Conservation (phyloP, 2,797 vertebrate genomes). For the Peromyscus melanophrys region DNA sequence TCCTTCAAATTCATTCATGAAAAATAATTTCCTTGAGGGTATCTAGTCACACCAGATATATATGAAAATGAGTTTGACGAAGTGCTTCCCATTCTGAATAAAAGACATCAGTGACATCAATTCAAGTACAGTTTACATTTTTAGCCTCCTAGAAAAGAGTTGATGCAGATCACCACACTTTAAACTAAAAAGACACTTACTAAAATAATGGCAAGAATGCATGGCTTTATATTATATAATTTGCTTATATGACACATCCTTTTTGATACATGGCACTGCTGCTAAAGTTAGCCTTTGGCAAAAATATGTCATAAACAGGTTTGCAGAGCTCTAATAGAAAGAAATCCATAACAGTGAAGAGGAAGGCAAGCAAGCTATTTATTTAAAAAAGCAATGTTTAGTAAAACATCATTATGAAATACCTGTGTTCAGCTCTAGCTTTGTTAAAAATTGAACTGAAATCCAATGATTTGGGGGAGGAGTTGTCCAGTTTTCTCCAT, state of each 20-base stretch:
- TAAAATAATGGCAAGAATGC: constrained; percentile 60
- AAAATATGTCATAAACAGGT: constrained; percentile 70
- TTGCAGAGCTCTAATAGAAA: constrained; percentile 75
- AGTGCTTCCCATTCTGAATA: constrained; percentile 15
- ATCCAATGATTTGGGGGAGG: constrained; percentile 11
- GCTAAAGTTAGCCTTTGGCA: constrained; percentile 70
- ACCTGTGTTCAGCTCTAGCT: constrained; percentile 53
- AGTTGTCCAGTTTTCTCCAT: constrained; percentile 7
- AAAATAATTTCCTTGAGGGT: constrained; percentile 72
- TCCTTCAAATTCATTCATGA: constrained; percentile 73
- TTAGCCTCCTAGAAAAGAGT: constrained; percentile 42
- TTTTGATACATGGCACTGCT: constrained; percentile 59
- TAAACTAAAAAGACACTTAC: constrained; percentile 66
- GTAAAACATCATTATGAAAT: constrained; percentile 78
- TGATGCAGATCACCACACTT: constrained; percentile 39
- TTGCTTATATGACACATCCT: constrained; percentile 61
- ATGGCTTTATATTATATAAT: constrained; percentile 8
- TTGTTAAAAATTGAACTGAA: constrained; percentile 54
- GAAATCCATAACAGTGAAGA: constrained; percentile 67
- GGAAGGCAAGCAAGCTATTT: constrained; percentile 61
- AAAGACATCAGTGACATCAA: constrained; percentile 49
- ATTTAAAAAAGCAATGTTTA: constrained; percentile 73
- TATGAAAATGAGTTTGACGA: constrained; percentile 76
- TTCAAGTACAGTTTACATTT: constrained; percentile 73
- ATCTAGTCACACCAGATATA: constrained; percentile 64